phyloP scores from a whole-genome alignment of 1,140 invertebrate species.

The Diabrotica virgifera region DNA sequence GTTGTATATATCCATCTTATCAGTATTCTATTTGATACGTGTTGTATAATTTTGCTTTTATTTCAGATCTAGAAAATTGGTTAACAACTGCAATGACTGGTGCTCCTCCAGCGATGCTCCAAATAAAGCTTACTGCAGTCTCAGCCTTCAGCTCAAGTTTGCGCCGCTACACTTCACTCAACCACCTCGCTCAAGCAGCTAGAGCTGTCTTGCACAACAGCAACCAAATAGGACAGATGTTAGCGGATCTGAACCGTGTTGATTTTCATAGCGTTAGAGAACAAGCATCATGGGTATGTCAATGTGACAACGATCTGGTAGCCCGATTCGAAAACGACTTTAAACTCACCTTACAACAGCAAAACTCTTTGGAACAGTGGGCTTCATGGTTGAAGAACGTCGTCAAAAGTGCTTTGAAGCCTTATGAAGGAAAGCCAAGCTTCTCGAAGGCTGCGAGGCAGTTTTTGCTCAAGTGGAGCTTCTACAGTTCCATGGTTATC shows the following conservation, averaged over 20 bases:
- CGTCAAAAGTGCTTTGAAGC: constrained; percentile 82
- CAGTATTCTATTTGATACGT: background rate
- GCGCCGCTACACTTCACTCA: constrained; percentile 95
- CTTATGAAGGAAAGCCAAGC: constrained; percentile 78
- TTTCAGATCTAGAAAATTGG: constrained; percentile 76
- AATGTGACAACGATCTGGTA: constrained; percentile 86
- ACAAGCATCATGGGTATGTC: constrained; percentile 93
- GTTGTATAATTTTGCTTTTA: constrained; percentile 11
- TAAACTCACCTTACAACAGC: constrained; percentile 87
- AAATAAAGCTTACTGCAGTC: constrained; percentile 82
- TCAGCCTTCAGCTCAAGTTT: constrained; percentile 93
- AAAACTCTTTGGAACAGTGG: constrained; percentile 95
- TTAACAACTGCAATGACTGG: constrained; percentile 82
- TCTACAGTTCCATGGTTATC: constrained; percentile 98
- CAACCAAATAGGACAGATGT: constrained; percentile 95
- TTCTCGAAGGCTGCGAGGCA: constrained; percentile 90
- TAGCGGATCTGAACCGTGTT: constrained; percentile 93
- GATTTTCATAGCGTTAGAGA: constrained; percentile 95
- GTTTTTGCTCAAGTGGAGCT: constrained; percentile 98
- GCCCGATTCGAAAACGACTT: constrained; percentile 89
- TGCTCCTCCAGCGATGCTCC: constrained; percentile 78
- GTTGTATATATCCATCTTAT: background rate
- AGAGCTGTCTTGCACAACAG: constrained; percentile 94
- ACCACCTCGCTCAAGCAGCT: constrained; percentile 95
- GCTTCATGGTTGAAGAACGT: constrained; percentile 94